Evolutionary conservation across 2,113 vertebrate genomes (phyloP), one percentile per base, ranked within the genome.

Genomic region (Dromaius novaehollandiae): DNA sequence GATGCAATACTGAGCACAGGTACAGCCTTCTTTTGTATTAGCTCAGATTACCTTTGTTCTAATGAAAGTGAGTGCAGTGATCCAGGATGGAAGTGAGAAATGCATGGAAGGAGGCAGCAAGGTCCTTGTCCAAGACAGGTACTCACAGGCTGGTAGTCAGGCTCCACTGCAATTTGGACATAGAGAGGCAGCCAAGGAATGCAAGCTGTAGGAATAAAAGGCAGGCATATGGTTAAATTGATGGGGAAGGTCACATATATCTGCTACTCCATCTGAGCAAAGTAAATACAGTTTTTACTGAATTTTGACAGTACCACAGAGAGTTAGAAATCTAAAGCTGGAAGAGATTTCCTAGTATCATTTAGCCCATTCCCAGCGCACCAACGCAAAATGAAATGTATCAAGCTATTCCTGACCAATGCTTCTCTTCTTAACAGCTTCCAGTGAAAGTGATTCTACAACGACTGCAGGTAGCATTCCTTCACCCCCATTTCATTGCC

Each of bases 291-390:
- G 12, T 18, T 64, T 88, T 79, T 92, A 73, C 69, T 88, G 64
- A 78, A 75, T 82, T 94, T 64, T 93, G 80, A 93, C 76, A 93
- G 88, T 71, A 81, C 80, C 77, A 88, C 73, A 8, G 58, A 84
- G 69, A 78, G 26, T 51, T 22, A 42, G 55, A 90, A 28, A 58
- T 76, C 61, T 73, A 48, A 48, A 85, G 78, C 89, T 96, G 66
- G 61, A 94, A 95, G 77, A 56, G 53, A 82, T 95, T 94, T 86
- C 63, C 65, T 82, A 26, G 18, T 68, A 71, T 75, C 5, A 63
- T 77, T 81, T 88, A 82, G 46, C 48, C 61, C 2, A 1, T 50
- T 56, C 56, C 44, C 34, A 68, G 65, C 56, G 38, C 38, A 90
- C 46, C 66, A 78, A 61, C 81, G 70, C 40, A 90, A 38, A 78